A percentile compares a stretch with the other conserved stretches of the same genome.
Conservation (phyloP, 2,797 vertebrate genomes). For the Ctenochaetus hawaiiensis region DNA sequence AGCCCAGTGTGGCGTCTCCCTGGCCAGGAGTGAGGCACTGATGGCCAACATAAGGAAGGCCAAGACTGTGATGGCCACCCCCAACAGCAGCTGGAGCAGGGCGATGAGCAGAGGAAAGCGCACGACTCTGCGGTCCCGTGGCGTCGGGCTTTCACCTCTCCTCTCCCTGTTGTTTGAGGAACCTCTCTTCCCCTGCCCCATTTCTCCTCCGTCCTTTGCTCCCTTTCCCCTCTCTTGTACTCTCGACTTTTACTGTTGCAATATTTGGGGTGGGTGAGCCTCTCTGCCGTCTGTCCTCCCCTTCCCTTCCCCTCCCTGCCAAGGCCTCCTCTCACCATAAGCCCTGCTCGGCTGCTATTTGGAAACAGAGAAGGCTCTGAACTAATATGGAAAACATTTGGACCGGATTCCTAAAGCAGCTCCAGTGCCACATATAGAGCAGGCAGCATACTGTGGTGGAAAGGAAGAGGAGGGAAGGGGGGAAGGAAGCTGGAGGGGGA, state of each 20-base stretch:
- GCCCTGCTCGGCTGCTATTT: conserved; percentile 84
- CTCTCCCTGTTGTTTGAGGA: conserved; percentile 63
- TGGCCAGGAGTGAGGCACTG: conserved; percentile 92
- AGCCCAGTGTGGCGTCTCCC: conserved; percentile 98
- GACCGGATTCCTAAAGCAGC: conserved; percentile 86
- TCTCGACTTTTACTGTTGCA: conserved; percentile 53
- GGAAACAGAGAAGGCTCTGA: conserved; percentile 89
- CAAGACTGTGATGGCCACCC: conserved; percentile 88
- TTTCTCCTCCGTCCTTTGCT: conserved; percentile 62
- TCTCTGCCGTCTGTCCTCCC: conserved; percentile 56
- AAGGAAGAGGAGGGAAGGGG: conserved; percentile 62
- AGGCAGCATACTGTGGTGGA: conserved; percentile 72
- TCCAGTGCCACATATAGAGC: conserved; percentile 91
- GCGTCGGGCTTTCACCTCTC: conserved; percentile 74
- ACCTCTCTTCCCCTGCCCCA: conserved; percentile 74
- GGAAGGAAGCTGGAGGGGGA: conserved; percentile 86
- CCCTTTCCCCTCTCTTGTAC: conserved; percentile 51
- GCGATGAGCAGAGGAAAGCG: conserved; percentile 94
- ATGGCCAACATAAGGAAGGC: conserved; percentile 93
- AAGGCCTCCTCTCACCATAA: conserved; percentile 77
- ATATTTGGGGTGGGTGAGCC: conserved; percentile 63
- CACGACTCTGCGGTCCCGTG: conserved; percentile 89
- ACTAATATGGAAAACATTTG: conserved; percentile 99
- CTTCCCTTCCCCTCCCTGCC: conserved; percentile 71
- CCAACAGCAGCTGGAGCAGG: conserved; percentile 93